Evolutionary conservation across 1,140 invertebrate species (phyloP), one percentile per base, ranked within the genome.

Genomic region (Drosophila nigromelanica): DNA sequence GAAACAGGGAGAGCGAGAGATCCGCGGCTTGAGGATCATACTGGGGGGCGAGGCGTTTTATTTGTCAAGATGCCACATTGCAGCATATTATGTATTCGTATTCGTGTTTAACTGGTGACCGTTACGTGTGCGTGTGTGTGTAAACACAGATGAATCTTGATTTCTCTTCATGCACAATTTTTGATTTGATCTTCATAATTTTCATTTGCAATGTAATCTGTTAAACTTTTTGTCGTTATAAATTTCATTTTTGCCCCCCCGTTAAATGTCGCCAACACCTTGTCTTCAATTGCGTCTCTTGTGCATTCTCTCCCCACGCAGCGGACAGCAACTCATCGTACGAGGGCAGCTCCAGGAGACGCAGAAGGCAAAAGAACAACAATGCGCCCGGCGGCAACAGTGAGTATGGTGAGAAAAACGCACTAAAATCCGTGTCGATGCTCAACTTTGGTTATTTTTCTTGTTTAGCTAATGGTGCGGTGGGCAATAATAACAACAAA

Each of bases 251-350:
- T 15, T 35, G 8, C 14, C 27, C 30, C 48, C 50, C 30, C 50
- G 50, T 30, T 35, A 35, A 51, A 35, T 52, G 15, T 35, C 14
- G 50, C 8, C 30, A 52, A 7, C 3, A 1, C 7, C 7, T n/a
- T 51, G 12, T 18, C 10, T 52, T 52, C n/a, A 52, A 52, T 52
- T 12, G 14, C 30, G n/a, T 52, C 50, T 14, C 48, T 27, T 52
- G 30, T 52, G 15, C n/a, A 30, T 18, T 58, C 14, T 74, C 55
- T 51, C 24, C 30, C 30, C 42, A 54, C 56, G 35, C 63, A 91
- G 90, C 90, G 67, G 90, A 91, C 75, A 91, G 91, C 70, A 89
- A 87, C 78, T 92, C 91, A 35, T 92, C 91, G 48, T 92, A 86
- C 51, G 91, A 92, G 62, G 91, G 89, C 50, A 91, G 85, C 78